Percentiles rank a stretch among this genome's conserved stretches.
phyloP scores from a whole-genome alignment of 2,888 invertebrate genomes.

The Lasioglossum oenotherae region DNA sequence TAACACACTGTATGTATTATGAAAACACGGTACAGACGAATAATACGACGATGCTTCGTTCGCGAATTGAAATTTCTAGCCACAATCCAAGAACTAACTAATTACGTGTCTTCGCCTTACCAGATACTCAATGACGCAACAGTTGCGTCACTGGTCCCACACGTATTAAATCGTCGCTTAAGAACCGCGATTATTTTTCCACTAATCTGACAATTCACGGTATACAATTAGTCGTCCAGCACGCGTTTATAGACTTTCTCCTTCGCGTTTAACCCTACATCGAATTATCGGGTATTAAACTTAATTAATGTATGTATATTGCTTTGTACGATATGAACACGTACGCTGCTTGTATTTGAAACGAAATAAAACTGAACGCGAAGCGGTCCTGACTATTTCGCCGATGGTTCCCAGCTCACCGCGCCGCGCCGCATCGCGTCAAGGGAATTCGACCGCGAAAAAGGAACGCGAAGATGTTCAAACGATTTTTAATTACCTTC shows the following conservation, averaged over 20 bases:
- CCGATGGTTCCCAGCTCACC: neutral
- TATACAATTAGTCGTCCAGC: neutral
- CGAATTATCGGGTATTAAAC: neutral
- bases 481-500: constrained; percentile 48
- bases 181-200: neutral
- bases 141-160: neutral
- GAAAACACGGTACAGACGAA: neutral
- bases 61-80: neutral
- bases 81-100: neutral
- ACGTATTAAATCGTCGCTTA: neutral
- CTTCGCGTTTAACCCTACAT: neutral
- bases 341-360: neutral
- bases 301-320: neutral
- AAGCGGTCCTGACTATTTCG: neutral
- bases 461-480: constrained; percentile 1
- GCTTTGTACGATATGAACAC: neutral
- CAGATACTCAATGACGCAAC: neutral
- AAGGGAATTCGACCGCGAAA: neutral
- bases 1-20: neutral
- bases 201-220: neutral
- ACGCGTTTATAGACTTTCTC: neutral
- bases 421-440: no score
- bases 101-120: neutral
- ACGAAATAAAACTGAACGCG: neutral
- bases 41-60: neutral